Evolutionary conservation across 2,888 invertebrate genomes (phyloP), one percentile per base, ranked within the genome.

Genomic region (Nezara viridula): DNA sequence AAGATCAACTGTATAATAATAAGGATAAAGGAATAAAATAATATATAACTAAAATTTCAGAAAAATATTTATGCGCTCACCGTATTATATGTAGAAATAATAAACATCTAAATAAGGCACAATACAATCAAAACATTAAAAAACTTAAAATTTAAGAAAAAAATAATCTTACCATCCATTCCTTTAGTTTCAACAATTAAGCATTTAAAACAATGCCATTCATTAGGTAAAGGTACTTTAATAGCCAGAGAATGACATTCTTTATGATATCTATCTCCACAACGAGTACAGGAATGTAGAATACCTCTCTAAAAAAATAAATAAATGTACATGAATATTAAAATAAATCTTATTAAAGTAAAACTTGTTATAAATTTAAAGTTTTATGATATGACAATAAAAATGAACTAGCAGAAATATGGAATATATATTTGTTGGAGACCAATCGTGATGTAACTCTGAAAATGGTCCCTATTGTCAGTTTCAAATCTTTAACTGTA

Each of bases 261-360:
- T 40, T 44, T 50, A 40, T 88, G 88, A 52, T 85, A 88, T n/a
- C n/a, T n/a, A 44, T 73, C 77, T 19, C 88, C 88, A 40, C 88
- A 88, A 14, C 21, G 19, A 24, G 32, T 44, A 21, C 88, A 88
- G 10, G 32, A 47, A 85, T 85, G 50, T 24, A 88, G 52, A 27
- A 44, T 66, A 44, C 49, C 88, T 88, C 49, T 52, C 88, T 88
- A 40, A 32, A 85, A 85, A 85, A n/a, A 7, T 44, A 40, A 19
- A n/a, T 27, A 77, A 40, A 44, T n/a, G n/a, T n/a, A 40, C 10
- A 40, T 77, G 10, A 37, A 44, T 12, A 81, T 44, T 24, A n/a
- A n/a, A n/a, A n/a, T 50, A 50, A 21, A 50, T 21, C 5, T 50
- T 50, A 50, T 50, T 50, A 19, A 50, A 2, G 7, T 5, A 50